These are phyloP conservation scores for Coturnix japonica DNA, from an alignment of 2,113 vertebrate species.

Conservation along the genomic window DNA sequence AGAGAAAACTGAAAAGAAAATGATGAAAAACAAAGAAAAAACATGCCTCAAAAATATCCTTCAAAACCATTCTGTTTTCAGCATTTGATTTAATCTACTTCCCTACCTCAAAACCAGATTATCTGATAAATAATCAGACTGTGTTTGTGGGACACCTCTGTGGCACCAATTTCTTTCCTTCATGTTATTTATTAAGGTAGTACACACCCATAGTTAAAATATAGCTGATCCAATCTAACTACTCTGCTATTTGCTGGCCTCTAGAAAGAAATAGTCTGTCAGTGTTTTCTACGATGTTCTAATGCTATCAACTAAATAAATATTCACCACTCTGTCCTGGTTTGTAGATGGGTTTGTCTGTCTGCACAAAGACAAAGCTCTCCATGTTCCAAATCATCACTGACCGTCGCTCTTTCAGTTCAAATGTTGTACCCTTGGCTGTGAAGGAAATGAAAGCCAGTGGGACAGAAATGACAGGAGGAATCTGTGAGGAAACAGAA, in stretches of 20 bases:
- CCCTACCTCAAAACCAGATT: neutral
- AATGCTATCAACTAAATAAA: neutral
- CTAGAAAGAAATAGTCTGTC: neutral
- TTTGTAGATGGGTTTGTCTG: constrained; percentile 72
- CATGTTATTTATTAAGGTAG: neutral
- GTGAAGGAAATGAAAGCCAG: constrained; percentile 66
- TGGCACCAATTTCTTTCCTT: neutral
- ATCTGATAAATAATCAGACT: neutral
- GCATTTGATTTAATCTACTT: neutral
- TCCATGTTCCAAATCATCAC: constrained; percentile 45
- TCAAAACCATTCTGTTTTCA: neutral
- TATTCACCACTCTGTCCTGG: constrained; percentile 64
- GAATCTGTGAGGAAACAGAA: constrained; percentile 31
- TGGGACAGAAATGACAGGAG: neutral
- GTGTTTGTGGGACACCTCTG: rapidly evolving
- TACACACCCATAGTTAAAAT: neutral
- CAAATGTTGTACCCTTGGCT: constrained; percentile 3
- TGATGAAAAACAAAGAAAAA: neutral
- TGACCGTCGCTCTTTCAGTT: constrained; percentile 2
- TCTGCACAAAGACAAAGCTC: constrained; percentile 54
- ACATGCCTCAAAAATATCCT: neutral
- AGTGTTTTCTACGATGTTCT: neutral
- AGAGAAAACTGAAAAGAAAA: neutral
- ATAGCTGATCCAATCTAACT: neutral
- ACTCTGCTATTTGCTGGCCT: neutral